Base-by-base conservation (phyloP, 2,888 invertebrate species). In the Elmis aenea region DNA sequence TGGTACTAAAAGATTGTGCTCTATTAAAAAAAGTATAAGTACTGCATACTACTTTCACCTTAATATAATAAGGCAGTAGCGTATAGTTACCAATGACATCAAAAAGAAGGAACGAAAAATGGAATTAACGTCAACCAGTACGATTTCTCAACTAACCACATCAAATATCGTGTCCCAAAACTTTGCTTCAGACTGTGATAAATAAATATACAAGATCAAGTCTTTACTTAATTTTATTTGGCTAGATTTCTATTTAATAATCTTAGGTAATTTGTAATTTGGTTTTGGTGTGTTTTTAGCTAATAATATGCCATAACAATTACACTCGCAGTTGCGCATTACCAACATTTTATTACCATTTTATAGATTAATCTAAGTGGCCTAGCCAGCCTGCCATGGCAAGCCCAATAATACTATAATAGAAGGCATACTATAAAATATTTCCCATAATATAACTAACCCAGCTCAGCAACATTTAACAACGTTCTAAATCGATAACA, bases 51-150 rank as follows among this genome's bases (percentile, higher is more conserved):
- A 41, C 41, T 33, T 41, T 35, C 41, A 32, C 41, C 36, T 41
- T 26, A 22, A 28, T 28, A 36, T 46, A 40, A 38, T 52, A 52
- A 52, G 53, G 53, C 53, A 53, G 48, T 50, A 50, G 38, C 36
- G 29, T 29, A 26, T 13, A 33, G 27, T 36, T 25, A 23, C 20
- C 15, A 33, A 24, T 34, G 27, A 39, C 26, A 31, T 29, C 23
- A 18, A 29, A 38, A 28, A 38, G 18, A 33, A 33, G 13, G 22
- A 33, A 20, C 32, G 21, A 18, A 10, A 13, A 27, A 27, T 16
- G n/a, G n/a, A n/a, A n/a, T n/a, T n/a, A n/a, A n/a, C n/a, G n/a
- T n/a, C n/a, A n/a, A n/a, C n/a, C n/a, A n/a, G n/a, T n/a, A n/a
- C n/a, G n/a, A n/a, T n/a, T n/a, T n/a, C n/a, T n/a, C n/a, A n/a